Conservation (phyloP, 2,113 vertebrate genomes). For the Taxidea taxus region DNA sequence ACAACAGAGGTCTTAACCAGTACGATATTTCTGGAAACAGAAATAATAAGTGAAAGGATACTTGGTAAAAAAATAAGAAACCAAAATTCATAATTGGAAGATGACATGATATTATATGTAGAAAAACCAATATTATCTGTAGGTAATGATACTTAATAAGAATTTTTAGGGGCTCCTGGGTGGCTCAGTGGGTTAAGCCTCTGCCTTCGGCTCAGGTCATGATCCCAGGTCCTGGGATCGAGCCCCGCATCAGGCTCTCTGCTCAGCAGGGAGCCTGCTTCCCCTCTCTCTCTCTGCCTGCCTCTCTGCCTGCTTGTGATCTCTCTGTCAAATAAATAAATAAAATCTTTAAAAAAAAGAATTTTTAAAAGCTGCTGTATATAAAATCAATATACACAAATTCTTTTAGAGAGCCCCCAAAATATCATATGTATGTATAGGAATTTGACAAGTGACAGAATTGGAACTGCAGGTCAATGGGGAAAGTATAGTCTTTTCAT, state of each 20-base stretch:
- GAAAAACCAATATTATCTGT: not conserved
- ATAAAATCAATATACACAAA: not conserved
- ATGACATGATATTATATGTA: not conserved
- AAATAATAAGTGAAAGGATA: not conserved
- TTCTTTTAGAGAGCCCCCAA: not conserved
- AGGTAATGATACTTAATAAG: not conserved
- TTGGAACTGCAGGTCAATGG: not conserved
- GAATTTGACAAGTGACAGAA: not conserved
- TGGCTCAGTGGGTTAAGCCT: too few species aligned
- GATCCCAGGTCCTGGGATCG: too few species aligned
- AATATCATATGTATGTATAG: too few species aligned
- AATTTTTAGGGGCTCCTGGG: too few species aligned
- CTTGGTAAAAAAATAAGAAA: not conserved
- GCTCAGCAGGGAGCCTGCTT: too few species aligned
- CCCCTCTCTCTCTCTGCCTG: too few species aligned
- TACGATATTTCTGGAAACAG: not conserved
- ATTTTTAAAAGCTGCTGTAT: not conserved
- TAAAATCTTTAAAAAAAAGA: too few species aligned
- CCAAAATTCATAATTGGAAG: not conserved
- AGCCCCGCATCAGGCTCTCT: too few species aligned
- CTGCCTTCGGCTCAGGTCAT: too few species aligned
- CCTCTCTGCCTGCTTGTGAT: too few species aligned
- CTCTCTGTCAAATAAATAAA: too few species aligned
- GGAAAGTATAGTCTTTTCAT: not conserved
- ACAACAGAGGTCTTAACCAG: not conserved